Base-by-base conservation (phyloP, 2,113 vertebrate genomes). In the Melanocharis versteri region DNA sequence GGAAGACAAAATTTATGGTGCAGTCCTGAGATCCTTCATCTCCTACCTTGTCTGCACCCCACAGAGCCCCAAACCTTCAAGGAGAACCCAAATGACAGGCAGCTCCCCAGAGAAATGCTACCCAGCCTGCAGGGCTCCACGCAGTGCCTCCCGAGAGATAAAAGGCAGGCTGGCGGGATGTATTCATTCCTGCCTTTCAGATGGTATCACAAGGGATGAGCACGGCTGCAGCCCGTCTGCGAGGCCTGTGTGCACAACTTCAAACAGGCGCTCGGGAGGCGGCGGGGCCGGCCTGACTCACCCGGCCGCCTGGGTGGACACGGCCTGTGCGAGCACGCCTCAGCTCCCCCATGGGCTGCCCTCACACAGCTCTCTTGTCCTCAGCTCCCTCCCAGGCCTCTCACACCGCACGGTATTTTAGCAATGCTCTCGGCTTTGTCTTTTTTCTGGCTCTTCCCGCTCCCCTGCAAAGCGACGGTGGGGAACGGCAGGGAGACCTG, bases 131-230 rank as follows among this genome's bases (percentile, higher is more conserved):
- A 57, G 84, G 90, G 90, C 85, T 73, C 64, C 62, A 81, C 4
- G 1, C 87, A 16, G 42, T 18, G 81, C 64, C 91, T 94, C 26
- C 56, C 1, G 3, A 45, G 42, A 96, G 64, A 90, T 92, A 96
- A 97, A 95, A 95, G 93, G 66, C 21, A 81, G 75, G 75, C 71
- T 73, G 87, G 79, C 2, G 8, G 82, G 83, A 72, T 70, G 61
- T 18, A 93, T 31, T 91, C 50, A 62, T 85, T 37, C 78, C 79
- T 66, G 60, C 45, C 83, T 95, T 50, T 65, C 18, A 86, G 96
- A 96, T 87, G 85, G 58, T 78, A 96, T 97, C 92, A 83, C 62
- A 91, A 62, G 87, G 83, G 62, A 26, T 21, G 70, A 96, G 91
- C 91, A 81, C 72, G 68, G 61, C 90, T 77, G 82, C 75, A 87